phyloP scores from a whole-genome alignment of 2,888 invertebrate genomes.

The Phlogophora meticulosa region DNA sequence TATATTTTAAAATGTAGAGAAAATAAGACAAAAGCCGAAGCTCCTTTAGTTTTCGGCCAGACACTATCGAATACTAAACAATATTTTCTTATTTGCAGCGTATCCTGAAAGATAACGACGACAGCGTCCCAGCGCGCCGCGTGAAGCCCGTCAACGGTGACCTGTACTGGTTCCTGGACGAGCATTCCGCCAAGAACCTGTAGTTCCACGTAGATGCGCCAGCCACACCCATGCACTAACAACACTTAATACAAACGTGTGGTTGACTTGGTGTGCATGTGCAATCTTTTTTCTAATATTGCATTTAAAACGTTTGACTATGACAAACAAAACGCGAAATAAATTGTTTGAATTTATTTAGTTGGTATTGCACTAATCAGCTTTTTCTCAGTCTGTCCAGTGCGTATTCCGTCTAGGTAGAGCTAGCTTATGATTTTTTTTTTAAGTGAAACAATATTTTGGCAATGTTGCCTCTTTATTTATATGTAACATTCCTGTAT shows the following conservation, averaged over 20 bases:
- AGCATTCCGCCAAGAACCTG: constrained; percentile 87
- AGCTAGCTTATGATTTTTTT: constrained; percentile 52
- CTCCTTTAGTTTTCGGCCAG: no score
- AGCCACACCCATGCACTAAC: constrained; percentile 34
- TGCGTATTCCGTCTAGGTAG: constrained; percentile 44
- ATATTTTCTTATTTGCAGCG: constrained; percentile 90
- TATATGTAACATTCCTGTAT: constrained; percentile 70
- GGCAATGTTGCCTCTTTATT: constrained; percentile 48
- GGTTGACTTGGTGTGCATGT: constrained; percentile 24
- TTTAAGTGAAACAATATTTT: constrained; percentile 48
- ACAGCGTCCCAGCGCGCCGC: constrained; percentile 94
- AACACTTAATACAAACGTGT: constrained; percentile 10
- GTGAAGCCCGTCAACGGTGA: constrained; percentile 93
- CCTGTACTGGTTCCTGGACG: constrained; percentile 92
- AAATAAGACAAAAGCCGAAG: no score
- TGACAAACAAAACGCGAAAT: constrained; percentile 21
- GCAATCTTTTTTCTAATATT: constrained; percentile 44
- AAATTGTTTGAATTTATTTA: constrained; percentile 15
- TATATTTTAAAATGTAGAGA: no score
- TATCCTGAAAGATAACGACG: constrained; percentile 94
- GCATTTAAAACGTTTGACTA: constrained; percentile 31
- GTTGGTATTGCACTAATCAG: constrained; percentile 37
- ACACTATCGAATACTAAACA: no score
- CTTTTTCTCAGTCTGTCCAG: constrained; percentile 26
- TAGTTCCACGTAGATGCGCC: constrained; percentile 47